Evolutionary conservation across 2,888 invertebrate genomes (phyloP), one percentile per base, ranked within the genome.

Genomic region (Zhuqinia jingwanae): DNA sequence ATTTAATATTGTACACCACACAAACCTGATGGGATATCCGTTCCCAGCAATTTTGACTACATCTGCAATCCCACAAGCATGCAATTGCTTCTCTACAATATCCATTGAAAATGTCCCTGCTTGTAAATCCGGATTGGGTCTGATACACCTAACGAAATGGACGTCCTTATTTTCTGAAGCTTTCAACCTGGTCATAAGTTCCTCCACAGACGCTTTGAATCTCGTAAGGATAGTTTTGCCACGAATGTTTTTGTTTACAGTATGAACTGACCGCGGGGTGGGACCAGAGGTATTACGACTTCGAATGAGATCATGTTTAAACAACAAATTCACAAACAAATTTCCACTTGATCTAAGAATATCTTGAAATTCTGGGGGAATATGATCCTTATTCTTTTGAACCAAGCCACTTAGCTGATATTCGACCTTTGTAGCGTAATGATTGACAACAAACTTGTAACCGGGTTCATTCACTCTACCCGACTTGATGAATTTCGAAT

Each of bases 331-430:
- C 0, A 90, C 56, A 47, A 88, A 87, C 0, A 53, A 2, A 15
- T 85, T 87, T 36, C 70, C 30, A 58, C 89, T 89, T 17, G 60
- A 20, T 17, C 70, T 70, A 8, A 90, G 77, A 22, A 90, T 53
- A 20, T 89, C 89, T 13, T 80, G 70, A 70, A 90, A 88, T 73
- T 90, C 90, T 30, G 88, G 88, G n/a, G 90, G 90, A 82, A 90
- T 88, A 76, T 89, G 88, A 73, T 90, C 90, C 30, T 89, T 80
- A 45, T 90, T 90, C 75, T 90, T 90, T 2, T 81, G 83, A 10
- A 88, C 76, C 81, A 90, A 81, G 47, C 89, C 89, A 8, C 42
- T 75, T 10, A 90, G 27, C n/a, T 86, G 13, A 63, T 90, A 90
- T 11, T 83, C 63, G 0, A 90, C 90, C 15, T 83, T 84, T 15